A percentile compares a stretch with the other conserved stretches of the same genome.
These are phyloP conservation scores for Typhlomys cinereus DNA, from an alignment of 2,113 vertebrate genomes.

Conservation along the genomic window DNA sequence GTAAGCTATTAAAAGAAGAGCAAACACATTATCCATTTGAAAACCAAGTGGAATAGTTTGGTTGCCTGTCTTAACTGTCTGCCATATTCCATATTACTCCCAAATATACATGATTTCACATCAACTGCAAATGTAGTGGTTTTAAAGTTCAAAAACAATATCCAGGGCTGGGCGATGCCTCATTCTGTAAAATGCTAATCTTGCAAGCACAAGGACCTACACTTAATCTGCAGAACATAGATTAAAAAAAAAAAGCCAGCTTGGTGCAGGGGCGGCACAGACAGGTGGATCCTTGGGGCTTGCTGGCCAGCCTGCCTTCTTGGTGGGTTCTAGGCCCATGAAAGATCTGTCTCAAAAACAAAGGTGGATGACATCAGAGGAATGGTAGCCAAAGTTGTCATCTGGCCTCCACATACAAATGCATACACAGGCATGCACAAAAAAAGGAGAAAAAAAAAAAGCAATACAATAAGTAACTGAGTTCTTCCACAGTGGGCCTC, in stretches of 20 bases:
- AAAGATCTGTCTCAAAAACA: background rate
- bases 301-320: background rate
- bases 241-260: background rate
- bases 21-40: background rate
- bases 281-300: background rate
- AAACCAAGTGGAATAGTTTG: background rate
- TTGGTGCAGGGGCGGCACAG: background rate
- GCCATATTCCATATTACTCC: background rate
- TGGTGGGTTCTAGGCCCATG: background rate
- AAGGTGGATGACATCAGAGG: background rate
- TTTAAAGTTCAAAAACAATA: slow-evolving; percentile 37
- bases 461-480: background rate
- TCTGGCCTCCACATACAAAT: background rate
- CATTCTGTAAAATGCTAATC: too few species aligned
- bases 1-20: background rate
- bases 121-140: background rate
- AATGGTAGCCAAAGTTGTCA: background rate
- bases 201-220: too few species aligned
- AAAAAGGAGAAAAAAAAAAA: background rate
- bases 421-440: background rate
- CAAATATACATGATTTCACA: background rate
- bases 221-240: background rate
- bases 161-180: background rate
- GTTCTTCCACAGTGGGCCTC: slow-evolving; percentile 86
- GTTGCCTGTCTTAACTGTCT: background rate